Percentiles rank a stretch among this genome's conserved stretches.
Conservation (phyloP, 2,888 invertebrate species). For the Cerastoderma edule region DNA sequence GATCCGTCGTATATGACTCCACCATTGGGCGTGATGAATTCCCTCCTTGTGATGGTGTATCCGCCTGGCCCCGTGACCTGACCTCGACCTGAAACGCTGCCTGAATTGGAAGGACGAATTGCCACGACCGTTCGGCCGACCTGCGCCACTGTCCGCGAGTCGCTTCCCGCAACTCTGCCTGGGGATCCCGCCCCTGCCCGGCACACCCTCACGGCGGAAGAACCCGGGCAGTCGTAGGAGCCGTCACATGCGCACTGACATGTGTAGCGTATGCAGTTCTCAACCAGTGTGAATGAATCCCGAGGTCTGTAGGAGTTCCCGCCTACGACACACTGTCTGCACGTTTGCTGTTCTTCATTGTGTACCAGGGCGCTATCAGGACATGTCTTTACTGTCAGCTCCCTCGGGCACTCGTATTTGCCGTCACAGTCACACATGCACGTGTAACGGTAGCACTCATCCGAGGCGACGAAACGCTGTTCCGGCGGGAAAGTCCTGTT, state of each 20-base stretch:
- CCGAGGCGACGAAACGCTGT: conserved; percentile 32
- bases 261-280: conserved; percentile 49
- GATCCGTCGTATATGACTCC: neutral
- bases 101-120: conserved; percentile 35
- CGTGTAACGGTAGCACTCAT: conserved; percentile 51
- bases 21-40: conserved; percentile 5
- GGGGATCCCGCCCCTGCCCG: conserved; percentile 34
- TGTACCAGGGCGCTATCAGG: conserved; percentile 33
- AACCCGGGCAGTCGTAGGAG: conserved; percentile 70
- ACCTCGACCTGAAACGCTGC: conserved; percentile 1
- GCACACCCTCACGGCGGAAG: conserved; percentile 45
- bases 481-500: conserved; percentile 30
- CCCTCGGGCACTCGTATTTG: conserved; percentile 70
- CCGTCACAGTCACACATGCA: conserved; percentile 72
- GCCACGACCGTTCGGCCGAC: conserved; percentile 43
- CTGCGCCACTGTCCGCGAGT: conserved; percentile 34
- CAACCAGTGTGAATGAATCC: conserved; percentile 36
- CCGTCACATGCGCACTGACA: conserved; percentile 76
- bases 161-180: conserved; percentile 30
- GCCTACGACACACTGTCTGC: conserved; percentile 58
- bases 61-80: neutral
- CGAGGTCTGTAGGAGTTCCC: conserved; percentile 42
- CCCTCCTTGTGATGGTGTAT: neutral
- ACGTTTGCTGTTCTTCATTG: conserved; percentile 36
- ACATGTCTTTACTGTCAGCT: conserved; percentile 66